Conservation (phyloP, 2,113 vertebrate species). For the Corythaixoides concolor region DNA sequence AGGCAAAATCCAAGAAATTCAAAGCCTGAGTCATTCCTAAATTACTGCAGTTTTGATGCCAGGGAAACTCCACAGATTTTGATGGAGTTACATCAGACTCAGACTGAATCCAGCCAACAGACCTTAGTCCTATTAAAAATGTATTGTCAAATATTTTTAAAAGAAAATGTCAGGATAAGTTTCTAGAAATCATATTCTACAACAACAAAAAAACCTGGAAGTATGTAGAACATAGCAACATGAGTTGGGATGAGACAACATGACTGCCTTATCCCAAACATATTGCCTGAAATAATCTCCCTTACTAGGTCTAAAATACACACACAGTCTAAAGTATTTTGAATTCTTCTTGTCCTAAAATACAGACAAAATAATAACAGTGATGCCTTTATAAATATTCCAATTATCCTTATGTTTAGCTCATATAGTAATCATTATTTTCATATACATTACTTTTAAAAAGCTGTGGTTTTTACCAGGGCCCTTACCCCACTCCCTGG, state of each 20-base stretch:
- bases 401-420: neutral
- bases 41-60: neutral
- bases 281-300: neutral
- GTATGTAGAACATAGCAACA: neutral
- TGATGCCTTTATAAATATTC: neutral
- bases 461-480: neutral
- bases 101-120: neutral
- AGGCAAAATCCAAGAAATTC: slow-evolving; percentile 34
- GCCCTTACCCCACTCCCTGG: neutral
- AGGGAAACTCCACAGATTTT: slow-evolving; percentile 51
- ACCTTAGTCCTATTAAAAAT: neutral
- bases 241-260: neutral
- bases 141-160: neutral
- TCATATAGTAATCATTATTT: neutral
- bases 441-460: neutral
- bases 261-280: neutral
- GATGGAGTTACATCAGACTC: neutral
- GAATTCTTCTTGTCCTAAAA: neutral
- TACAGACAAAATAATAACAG: neutral
- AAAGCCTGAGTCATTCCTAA: slow-evolving; percentile 29
- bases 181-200: neutral
- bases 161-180: neutral
- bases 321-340: neutral
- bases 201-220: neutral
- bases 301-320: neutral